phyloP scores from a whole-genome alignment of 2,113 vertebrate genomes.

The Motacilla alba region DNA sequence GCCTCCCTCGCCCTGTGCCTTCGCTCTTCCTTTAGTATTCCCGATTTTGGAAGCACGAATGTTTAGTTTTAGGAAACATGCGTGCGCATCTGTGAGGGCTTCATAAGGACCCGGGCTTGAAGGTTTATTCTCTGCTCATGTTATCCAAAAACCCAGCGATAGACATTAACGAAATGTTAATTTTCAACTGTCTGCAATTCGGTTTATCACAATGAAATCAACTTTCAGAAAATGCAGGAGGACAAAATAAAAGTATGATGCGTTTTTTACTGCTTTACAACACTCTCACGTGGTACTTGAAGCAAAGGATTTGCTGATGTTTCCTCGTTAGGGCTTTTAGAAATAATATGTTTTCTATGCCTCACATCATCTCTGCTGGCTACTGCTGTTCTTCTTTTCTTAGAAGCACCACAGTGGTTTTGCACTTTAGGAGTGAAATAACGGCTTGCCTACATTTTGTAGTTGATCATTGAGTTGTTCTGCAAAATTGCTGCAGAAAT shows the following conservation, averaged over 20 bases:
- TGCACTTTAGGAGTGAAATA: neutral
- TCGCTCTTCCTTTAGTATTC: neutral
- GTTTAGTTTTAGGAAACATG: neutral
- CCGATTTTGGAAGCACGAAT: neutral
- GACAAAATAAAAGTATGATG: neutral
- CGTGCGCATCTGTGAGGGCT: neutral
- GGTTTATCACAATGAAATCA: neutral
- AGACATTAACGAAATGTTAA: accelerated
- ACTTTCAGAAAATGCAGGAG: neutral
- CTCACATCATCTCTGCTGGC: neutral
- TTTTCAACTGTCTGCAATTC: neutral
- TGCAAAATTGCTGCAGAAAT: neutral
- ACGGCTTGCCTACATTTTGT: accelerated
- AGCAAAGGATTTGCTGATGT: neutral
- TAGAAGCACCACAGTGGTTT: neutral
- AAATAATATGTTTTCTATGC: accelerated
- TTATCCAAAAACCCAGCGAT: neutral
- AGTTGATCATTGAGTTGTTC: neutral
- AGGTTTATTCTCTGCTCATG: accelerated
- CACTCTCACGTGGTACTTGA: accelerated
- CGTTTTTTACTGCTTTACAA: neutral
- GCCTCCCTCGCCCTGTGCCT: neutral
- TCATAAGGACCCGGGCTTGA: accelerated
- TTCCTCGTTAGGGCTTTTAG: neutral
- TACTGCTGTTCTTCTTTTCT: neutral